A percentile compares a stretch with the other conserved stretches of the same genome.
phyloP scores from a whole-genome alignment of 30 jellyfish, hydroid and myxozoan genomes.

The Haliclystus octoradiatus region DNA sequence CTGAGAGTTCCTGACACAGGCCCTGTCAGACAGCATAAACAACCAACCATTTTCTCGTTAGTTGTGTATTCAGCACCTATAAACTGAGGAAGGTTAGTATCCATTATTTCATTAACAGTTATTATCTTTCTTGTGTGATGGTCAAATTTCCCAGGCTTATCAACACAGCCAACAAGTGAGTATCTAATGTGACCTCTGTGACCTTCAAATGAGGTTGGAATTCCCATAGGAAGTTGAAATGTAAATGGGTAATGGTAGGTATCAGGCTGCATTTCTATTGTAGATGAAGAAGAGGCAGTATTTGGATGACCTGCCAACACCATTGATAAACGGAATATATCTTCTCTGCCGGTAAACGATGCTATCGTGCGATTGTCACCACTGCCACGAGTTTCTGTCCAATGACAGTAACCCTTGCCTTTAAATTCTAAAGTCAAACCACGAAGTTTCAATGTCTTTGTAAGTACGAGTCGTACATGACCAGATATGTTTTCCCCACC shows the following conservation, averaged over 20 bases:
- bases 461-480: not conserved
- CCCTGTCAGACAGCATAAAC: not conserved
- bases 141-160: not conserved
- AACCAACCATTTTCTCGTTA: not conserved
- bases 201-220: not conserved
- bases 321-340: not conserved
- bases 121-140: not conserved
- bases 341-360: not conserved
- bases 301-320: not conserved
- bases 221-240: not conserved
- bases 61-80: not conserved
- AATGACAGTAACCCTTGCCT: not conserved
- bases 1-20: slow-evolving; percentile 1
- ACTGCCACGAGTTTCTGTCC: not conserved
- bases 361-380: too few species aligned
- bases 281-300: not conserved
- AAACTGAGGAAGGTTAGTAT: not conserved
- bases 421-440: not conserved
- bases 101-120: not conserved
- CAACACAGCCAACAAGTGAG: not conserved
- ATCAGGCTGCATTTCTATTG: not conserved
- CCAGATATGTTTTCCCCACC: not conserved
- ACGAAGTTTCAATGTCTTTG: not conserved
- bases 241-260: not conserved
- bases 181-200: not conserved